Conservation (phyloP, 2,113 vertebrate species). For the Nycticryphes semicollaris region DNA sequence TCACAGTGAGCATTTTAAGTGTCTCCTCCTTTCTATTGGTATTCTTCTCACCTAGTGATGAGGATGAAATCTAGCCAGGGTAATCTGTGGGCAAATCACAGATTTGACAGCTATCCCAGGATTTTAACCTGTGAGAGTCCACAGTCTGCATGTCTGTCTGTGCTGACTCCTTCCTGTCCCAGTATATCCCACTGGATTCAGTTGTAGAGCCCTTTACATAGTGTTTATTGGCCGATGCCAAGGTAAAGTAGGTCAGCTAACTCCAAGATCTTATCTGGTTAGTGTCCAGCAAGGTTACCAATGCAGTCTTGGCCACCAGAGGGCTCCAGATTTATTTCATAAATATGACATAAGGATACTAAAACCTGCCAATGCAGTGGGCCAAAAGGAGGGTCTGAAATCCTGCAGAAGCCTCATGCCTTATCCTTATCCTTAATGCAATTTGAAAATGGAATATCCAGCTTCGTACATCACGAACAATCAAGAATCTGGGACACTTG, state of each 20-base stretch:
- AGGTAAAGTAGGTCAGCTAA: neutral
- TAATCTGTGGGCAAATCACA: neutral
- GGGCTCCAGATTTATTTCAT: neutral
- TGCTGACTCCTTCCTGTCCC: neutral
- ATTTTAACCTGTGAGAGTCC: neutral
- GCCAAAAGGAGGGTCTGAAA: neutral
- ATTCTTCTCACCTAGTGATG: neutral
- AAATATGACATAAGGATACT: neutral
- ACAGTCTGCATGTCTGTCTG: accelerated
- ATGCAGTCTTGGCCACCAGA: neutral
- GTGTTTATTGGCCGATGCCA: neutral
- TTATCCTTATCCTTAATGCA: neutral
- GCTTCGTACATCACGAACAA: neutral
- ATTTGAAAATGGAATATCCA: neutral
- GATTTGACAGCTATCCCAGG: neutral
- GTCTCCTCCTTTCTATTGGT: neutral
- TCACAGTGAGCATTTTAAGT: neutral
- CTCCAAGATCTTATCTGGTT: neutral
- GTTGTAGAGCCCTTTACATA: neutral
- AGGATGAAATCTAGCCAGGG: neutral
- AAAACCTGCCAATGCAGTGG: neutral
- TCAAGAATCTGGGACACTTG: neutral
- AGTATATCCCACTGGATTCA: neutral
- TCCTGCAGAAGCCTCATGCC: neutral
- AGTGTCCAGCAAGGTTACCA: neutral